Percentiles rank a stretch among this genome's conserved stretches.
Conservation (phyloP, 1,140 invertebrate species). For the Epicauta chinensis region DNA sequence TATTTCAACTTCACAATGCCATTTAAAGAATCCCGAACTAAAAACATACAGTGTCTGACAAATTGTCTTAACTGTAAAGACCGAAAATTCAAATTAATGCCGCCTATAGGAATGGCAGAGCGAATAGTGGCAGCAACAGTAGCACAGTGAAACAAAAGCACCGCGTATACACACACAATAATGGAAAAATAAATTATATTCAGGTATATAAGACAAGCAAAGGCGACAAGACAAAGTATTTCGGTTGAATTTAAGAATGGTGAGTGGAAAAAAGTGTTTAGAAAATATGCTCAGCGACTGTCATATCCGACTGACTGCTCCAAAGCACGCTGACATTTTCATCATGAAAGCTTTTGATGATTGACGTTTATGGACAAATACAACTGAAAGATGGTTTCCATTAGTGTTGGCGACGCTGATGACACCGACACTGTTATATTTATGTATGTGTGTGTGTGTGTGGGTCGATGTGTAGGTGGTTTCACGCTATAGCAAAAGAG, state of each 20-base stretch:
- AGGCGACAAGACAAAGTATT: conserved; percentile 15
- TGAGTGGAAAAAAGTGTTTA: conserved; percentile 5
- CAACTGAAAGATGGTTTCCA: conserved; percentile 8
- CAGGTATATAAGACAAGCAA: conserved; percentile 6
- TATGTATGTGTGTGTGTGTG: too few species aligned
- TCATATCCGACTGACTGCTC: conserved; percentile 2
- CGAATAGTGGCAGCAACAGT: background rate
- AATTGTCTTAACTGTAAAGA: conserved; percentile 19
- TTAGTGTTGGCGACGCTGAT: background rate
- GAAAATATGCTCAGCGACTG: background rate
- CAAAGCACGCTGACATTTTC: conserved; percentile 6
- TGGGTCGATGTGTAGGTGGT: too few species aligned
- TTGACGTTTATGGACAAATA: conserved; percentile 17
- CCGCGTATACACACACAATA: conserved; percentile 12
- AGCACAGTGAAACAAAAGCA: conserved; percentile 15
- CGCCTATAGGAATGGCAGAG: background rate
- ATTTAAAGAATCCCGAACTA: conserved; percentile 16
- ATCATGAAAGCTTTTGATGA: conserved; percentile 5
- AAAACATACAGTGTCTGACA: conserved; percentile 16
- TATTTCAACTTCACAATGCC: conserved; percentile 17
- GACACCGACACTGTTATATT: background rate
- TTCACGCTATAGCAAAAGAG: background rate
- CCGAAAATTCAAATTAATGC: conserved; percentile 19
- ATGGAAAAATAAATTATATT: conserved; percentile 18
- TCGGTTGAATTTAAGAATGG: background rate